Percentiles rank a stretch among this genome's conserved stretches.
These are phyloP conservation scores for Drosophila arawakana DNA, from an alignment of 1,140 invertebrate species.

Conservation along the genomic window DNA sequence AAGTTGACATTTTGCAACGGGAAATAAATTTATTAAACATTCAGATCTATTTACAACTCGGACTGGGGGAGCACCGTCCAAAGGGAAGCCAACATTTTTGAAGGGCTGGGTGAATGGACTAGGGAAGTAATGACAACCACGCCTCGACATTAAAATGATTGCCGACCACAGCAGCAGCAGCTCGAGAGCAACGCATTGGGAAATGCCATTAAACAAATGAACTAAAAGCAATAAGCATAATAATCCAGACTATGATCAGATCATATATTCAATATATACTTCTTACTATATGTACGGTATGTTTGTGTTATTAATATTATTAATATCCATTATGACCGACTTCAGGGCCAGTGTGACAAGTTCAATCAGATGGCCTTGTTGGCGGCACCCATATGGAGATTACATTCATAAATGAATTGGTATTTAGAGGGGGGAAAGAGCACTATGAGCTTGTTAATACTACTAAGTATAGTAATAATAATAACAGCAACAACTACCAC, in stretches of 20 bases:
- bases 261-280: slow-evolving; percentile 9
- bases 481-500: not conserved
- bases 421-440: not conserved
- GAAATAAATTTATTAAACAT: slow-evolving; percentile 30
- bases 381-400: slow-evolving; percentile 64
- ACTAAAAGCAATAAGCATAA: slow-evolving; percentile 76
- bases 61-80: not conserved
- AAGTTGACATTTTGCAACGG: slow-evolving; percentile 32
- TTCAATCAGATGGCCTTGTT: slow-evolving; percentile 67
- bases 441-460: slow-evolving; percentile 9
- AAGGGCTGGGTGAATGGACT: slow-evolving; percentile 9
- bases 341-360: slow-evolving; percentile 68
- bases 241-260: slow-evolving; percentile 48
- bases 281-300: not conserved
- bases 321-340: slow-evolving; percentile 54
- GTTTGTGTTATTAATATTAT: slow-evolving; percentile 18
- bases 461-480: slow-evolving; percentile 1
- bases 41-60: slow-evolving; percentile 30
- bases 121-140: slow-evolving; percentile 28
- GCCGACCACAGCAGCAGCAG: slow-evolving; percentile 24
- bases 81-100: not conserved
- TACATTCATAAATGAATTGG: slow-evolving; percentile 53
- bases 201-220: slow-evolving; percentile 75
- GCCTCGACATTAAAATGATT: slow-evolving; percentile 58
- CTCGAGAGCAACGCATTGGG: slow-evolving; percentile 1